These are phyloP conservation scores for Lucifuga dentata DNA, from an alignment of 2,113 vertebrate genomes.

Conservation along the genomic window DNA sequence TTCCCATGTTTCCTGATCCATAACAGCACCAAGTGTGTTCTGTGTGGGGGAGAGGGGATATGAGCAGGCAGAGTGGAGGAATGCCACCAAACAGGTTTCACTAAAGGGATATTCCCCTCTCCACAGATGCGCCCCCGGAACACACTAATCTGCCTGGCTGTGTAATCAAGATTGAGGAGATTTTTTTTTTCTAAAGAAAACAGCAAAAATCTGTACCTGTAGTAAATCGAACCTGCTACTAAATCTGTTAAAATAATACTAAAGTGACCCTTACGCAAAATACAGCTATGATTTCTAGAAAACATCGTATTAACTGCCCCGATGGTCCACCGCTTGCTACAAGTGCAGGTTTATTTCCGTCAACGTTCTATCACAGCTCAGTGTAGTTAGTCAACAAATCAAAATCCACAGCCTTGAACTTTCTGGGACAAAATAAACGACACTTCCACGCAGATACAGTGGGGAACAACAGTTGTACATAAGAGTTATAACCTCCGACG, in stretches of 20 bases:
- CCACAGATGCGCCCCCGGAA: background rate
- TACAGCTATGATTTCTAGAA: background rate
- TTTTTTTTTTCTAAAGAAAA: background rate
- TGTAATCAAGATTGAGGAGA: conserved; percentile 18
- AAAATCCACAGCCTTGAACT: background rate
- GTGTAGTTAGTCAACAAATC: background rate
- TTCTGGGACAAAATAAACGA: background rate
- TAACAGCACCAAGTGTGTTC: too few relatives aligned
- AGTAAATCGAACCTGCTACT: background rate
- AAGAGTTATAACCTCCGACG: conserved; percentile 7
- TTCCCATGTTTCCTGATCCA: too few relatives aligned
- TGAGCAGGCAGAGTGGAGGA: conserved; percentile 16
- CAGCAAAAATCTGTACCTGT: background rate
- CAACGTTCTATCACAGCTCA: background rate
- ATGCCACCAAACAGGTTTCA: conserved; percentile 40
- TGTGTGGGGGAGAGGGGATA: background rate
- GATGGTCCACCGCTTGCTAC: too few relatives aligned
- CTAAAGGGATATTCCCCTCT: background rate
- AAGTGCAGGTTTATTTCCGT: too few relatives aligned
- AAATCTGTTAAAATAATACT: too few relatives aligned
- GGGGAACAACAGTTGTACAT: conserved; percentile 5
- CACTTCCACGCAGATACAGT: background rate
- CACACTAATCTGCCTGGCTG: background rate
- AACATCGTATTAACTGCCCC: too few relatives aligned
- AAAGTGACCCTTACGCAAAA: background rate